Evolutionary conservation across 2,888 invertebrate species (phyloP).

Genomic region (Coremacera marginata): DNA sequence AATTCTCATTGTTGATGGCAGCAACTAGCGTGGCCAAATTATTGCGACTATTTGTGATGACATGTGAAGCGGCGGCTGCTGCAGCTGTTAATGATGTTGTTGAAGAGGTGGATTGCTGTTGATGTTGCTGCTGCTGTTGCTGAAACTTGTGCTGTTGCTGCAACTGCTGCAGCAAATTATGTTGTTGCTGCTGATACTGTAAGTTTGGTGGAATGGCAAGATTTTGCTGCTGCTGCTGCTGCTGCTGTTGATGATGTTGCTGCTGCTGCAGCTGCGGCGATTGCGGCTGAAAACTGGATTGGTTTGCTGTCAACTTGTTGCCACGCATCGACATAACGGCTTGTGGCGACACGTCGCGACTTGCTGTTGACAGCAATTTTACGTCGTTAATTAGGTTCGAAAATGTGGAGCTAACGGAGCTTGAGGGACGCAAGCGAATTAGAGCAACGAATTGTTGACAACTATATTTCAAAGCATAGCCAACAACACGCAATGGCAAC

Average conservation of each 20-base stretch:
- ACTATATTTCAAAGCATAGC: not conserved
- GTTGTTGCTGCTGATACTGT: conserved; percentile 47
- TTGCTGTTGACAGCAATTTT: not conserved
- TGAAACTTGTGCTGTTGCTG: conserved; percentile 57
- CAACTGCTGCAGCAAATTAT: conserved; percentile 58
- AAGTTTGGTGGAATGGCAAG: conserved; percentile 54
- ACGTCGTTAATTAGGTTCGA: not conserved
- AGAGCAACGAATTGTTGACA: not conserved
- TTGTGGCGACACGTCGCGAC: not conserved
- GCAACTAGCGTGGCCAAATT: conserved; percentile 59
- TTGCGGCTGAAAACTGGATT: conserved; percentile 49
- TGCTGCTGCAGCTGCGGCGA: conserved; percentile 49
- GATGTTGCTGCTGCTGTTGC: conserved; percentile 59
- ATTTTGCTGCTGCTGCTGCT: conserved; percentile 57
- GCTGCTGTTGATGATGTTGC: conserved; percentile 55
- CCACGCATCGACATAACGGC: conserved; percentile 66
- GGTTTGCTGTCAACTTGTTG: conserved; percentile 59
- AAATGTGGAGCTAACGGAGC: not conserved
- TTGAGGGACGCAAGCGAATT: not conserved
- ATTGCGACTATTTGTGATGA: conserved; percentile 62
- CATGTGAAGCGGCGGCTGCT: conserved; percentile 46
- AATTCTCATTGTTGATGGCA: conserved; percentile 58
- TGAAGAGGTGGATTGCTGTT: conserved; percentile 55
- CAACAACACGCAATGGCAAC: not conserved
- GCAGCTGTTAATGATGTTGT: conserved; percentile 51